phyloP scores from a whole-genome alignment of 2,113 vertebrate genomes.

The Dolichallabes microphthalmus region DNA sequence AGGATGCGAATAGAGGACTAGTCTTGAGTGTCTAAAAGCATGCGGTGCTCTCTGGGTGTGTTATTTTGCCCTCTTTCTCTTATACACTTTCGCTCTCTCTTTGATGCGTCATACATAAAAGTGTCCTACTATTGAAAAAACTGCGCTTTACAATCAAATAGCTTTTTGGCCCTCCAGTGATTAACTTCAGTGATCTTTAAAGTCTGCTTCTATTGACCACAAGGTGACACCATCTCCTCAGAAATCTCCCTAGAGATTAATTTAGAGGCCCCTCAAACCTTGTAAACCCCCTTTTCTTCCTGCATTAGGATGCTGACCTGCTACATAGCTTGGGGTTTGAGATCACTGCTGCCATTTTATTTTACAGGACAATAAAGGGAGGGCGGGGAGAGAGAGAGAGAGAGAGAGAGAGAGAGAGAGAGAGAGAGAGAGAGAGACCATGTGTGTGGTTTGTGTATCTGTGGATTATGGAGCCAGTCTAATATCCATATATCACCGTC shows the following conservation, averaged over 20 bases:
- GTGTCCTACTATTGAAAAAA: background rate
- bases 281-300: constrained; percentile 18
- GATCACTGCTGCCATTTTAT: constrained; percentile 13
- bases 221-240: constrained; percentile 57
- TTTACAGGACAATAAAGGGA: constrained; percentile 32
- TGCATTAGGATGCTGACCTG: constrained; percentile 37
- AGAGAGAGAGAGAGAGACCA: background rate
- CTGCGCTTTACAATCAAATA: constrained; percentile 6
- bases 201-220: constrained; percentile 56
- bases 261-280: constrained; percentile 22
- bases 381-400: background rate
- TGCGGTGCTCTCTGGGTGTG: constrained; percentile 28
- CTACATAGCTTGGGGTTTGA: constrained; percentile 10
- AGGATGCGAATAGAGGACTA: constrained; percentile 25
- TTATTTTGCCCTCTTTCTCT: constrained; percentile 7
- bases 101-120: constrained; percentile 9
- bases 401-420: background rate
- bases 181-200: constrained; percentile 30
- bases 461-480: constrained; percentile 17
- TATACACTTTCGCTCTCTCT: background rate
- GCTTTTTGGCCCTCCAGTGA: constrained; percentile 10
- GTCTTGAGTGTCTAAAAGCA: constrained; percentile 15
- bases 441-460: constrained; percentile 3
- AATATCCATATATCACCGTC: constrained; percentile 38
- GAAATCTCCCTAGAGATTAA: constrained; percentile 58